These are phyloP conservation scores for Elaphurus davidianus DNA, from an alignment of 2,113 vertebrate species.

Conservation along the genomic window DNA sequence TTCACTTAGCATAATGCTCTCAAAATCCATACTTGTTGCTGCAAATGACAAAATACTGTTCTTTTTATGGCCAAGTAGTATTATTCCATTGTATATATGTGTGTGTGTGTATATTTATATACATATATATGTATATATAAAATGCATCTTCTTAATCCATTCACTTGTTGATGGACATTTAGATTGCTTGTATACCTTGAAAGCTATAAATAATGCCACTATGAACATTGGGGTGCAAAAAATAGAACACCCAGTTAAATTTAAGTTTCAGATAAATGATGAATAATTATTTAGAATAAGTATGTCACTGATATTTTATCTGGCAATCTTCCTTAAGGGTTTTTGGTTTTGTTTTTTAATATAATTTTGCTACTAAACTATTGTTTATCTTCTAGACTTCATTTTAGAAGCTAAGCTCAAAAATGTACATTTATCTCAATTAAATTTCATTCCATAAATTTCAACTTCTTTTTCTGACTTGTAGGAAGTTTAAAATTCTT, in stretches of 20 bases:
- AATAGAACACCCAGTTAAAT: background rate
- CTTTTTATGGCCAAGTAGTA: background rate
- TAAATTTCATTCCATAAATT: background rate
- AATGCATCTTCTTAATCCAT: background rate
- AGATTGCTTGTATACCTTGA: background rate
- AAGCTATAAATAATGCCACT: background rate
- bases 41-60: background rate
- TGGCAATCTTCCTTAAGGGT: background rate
- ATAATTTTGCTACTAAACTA: background rate
- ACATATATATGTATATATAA: background rate
- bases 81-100: background rate
- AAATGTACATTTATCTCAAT: background rate
- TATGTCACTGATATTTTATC: background rate
- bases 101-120: background rate
- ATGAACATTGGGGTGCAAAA: background rate
- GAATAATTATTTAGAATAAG: background rate
- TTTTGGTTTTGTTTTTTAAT: background rate
- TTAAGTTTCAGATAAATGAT: background rate
- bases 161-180: background rate
- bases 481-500: background rate
- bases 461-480: background rate
- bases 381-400: background rate
- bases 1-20: background rate
- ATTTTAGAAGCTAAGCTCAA: background rate
- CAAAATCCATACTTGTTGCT: background rate